Percentiles rank a stretch among this genome's conserved stretches.
These are phyloP conservation scores for Glaucomys volans DNA, from an alignment of 2,113 vertebrate species.

Conservation along the genomic window DNA sequence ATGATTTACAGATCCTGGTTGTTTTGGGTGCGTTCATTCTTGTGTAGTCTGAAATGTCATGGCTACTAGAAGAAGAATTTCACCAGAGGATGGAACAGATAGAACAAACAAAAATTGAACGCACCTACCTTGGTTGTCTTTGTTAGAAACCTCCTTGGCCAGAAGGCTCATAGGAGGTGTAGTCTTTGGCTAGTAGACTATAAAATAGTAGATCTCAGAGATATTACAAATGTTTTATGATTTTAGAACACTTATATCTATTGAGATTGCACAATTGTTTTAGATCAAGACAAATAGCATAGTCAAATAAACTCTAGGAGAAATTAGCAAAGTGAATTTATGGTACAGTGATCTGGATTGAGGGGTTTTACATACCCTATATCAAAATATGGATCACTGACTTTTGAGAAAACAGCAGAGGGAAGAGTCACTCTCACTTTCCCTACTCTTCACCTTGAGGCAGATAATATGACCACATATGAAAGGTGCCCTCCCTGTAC, in stretches of 20 bases:
- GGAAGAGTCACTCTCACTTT: background rate
- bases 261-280: background rate
- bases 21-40: background rate
- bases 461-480: background rate
- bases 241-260: background rate
- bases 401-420: background rate
- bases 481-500: background rate
- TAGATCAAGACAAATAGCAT: background rate
- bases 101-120: background rate
- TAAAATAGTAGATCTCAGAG: background rate
- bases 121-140: background rate
- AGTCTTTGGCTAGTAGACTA: too few species aligned
- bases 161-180: too few species aligned
- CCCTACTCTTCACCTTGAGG: too few species aligned
- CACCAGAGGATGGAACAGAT: background rate
- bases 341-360: background rate
- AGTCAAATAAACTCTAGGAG: background rate
- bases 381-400: background rate
- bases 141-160: background rate
- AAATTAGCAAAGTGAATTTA: background rate
- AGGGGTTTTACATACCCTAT: background rate
- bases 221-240: background rate
- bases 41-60: background rate
- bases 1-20: background rate
- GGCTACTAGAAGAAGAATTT: background rate